These are phyloP conservation scores for Brachionus angularis DNA, from an alignment of 1,140 invertebrate genomes.

Conservation along the genomic window DNA sequence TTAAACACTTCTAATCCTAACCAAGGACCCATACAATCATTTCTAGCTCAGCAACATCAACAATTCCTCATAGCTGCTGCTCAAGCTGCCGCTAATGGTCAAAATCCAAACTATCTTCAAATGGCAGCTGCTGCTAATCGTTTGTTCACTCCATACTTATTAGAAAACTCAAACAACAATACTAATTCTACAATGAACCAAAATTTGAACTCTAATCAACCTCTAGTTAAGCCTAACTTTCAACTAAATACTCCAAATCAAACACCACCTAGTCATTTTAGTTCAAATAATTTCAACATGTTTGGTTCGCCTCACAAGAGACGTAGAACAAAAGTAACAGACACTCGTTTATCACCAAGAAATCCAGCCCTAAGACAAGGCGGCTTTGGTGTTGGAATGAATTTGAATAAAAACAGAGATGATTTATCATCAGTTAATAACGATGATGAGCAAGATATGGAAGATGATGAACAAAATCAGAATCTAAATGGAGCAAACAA, in stretches of 20 bases:
- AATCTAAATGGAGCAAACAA: background rate
- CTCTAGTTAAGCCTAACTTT: background rate
- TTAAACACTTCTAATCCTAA: background rate
- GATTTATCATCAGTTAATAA: slow-evolving; percentile 3
- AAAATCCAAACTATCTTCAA: slow-evolving; percentile 17
- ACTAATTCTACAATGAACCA: too few species aligned
- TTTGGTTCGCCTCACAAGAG: slow-evolving; percentile 31
- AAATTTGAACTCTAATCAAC: too few species aligned
- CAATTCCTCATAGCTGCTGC: slow-evolving; percentile 34
- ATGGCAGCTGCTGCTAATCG: slow-evolving; percentile 29
- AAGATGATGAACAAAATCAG: slow-evolving; percentile 14
- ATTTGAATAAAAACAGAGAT: background rate
- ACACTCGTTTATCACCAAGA: slow-evolving; percentile 23
- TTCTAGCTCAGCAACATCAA: slow-evolving; percentile 24
- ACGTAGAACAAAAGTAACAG: slow-evolving; percentile 34
- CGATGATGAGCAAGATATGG: slow-evolving; percentile 4
- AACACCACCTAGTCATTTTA: background rate
- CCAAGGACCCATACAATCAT: background rate
- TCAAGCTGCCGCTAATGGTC: slow-evolving; percentile 1
- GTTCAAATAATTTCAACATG: background rate
- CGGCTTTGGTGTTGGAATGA: background rate
- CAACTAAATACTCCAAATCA: background rate
- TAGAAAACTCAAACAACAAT: too few species aligned
- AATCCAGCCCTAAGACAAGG: background rate
- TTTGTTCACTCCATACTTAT: slow-evolving; percentile 33